phyloP scores from a whole-genome alignment of 2,113 vertebrate species.

The Probosciger aterrimus region DNA sequence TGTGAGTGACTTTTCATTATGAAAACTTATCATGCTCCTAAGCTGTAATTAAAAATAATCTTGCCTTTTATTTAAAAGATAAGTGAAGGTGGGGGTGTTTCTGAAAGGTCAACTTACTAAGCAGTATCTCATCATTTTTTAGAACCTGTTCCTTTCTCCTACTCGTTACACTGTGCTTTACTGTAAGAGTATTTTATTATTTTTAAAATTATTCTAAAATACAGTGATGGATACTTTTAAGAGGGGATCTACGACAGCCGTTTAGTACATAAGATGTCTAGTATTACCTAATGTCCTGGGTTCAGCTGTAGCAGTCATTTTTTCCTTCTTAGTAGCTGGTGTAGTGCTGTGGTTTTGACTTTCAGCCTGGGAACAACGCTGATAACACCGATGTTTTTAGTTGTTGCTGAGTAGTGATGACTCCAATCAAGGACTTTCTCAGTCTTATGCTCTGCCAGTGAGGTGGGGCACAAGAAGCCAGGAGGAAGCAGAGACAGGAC shows the following conservation, averaged over 20 bases:
- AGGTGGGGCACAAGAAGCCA: not conserved
- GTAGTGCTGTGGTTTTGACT: not conserved
- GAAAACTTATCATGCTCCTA: not conserved
- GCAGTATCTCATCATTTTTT: not conserved
- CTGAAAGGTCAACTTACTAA: not conserved
- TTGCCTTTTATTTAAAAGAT: not conserved
- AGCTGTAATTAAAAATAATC: conserved; percentile 21
- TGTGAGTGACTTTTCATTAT: not conserved
- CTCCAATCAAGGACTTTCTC: not conserved
- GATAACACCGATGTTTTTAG: not conserved
- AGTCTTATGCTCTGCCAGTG: not conserved
- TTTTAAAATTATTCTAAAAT: not conserved
- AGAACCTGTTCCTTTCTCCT: not conserved
- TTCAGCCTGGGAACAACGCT: not conserved
- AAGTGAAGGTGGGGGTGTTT: not conserved
- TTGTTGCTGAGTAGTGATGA: not conserved
- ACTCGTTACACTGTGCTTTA: not conserved
- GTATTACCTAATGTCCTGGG: not conserved
- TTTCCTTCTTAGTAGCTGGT: not conserved
- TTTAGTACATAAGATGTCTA: not conserved
- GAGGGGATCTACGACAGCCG: not conserved
- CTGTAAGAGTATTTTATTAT: not conserved
- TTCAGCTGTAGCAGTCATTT: not conserved
- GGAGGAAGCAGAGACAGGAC: not conserved
- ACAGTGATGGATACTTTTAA: not conserved